Conservation (phyloP, 2,797 vertebrate species). For the Cuniculus paca region DNA sequence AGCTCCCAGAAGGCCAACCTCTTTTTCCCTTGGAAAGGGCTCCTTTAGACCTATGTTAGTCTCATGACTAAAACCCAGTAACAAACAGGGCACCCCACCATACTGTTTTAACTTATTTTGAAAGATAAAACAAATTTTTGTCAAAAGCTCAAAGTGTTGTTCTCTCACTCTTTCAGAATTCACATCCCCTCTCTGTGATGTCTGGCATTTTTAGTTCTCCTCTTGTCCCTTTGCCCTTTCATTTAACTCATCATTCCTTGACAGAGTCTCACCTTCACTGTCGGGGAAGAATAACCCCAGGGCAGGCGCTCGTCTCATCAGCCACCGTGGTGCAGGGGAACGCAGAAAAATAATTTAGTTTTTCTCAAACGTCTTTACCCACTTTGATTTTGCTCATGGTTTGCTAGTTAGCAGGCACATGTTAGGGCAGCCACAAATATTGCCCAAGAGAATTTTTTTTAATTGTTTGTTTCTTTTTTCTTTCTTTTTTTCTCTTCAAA, state of each 20-base stretch:
- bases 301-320: constrained; percentile 54
- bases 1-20: not conserved
- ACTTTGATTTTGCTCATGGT: constrained; percentile 66
- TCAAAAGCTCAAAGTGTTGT: not conserved
- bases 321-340: constrained; percentile 15
- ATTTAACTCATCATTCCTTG: constrained; percentile 70
- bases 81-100: not conserved
- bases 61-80: not conserved
- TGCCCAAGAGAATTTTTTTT: not conserved
- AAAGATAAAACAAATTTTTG: constrained; percentile 66
- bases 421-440: not conserved
- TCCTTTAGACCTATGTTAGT: not conserved
- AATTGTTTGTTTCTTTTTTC: constrained; percentile 39
- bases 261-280: constrained; percentile 73
- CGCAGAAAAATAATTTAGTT: constrained; percentile 57
- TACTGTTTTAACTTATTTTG: constrained; percentile 59
- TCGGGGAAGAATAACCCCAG: constrained; percentile 61
- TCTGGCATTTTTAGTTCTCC: constrained; percentile 68
- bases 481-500: not conserved
- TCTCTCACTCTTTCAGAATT: constrained; percentile 33
- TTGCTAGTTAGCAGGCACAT: constrained; percentile 5
- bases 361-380: constrained; percentile 62
- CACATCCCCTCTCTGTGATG: constrained; percentile 42
- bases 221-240: constrained; percentile 73
- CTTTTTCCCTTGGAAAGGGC: not conserved